These are phyloP conservation scores for Hydra vulgaris DNA, from an alignment of 30 jellyfish, hydroid and myxozoan species.

Conservation along the genomic window DNA sequence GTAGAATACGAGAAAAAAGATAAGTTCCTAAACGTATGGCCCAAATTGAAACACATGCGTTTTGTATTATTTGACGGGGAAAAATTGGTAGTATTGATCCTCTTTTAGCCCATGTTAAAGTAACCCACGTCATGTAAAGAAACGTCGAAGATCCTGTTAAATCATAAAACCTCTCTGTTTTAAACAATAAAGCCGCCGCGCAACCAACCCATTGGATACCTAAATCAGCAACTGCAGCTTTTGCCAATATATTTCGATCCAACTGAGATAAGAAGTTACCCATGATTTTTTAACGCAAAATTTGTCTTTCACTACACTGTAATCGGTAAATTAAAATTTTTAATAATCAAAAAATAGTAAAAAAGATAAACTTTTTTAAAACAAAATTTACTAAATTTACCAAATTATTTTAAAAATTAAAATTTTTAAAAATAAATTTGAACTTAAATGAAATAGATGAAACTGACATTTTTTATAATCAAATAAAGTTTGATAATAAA, in stretches of 20 bases:
- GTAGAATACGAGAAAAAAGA: constrained; percentile 57
- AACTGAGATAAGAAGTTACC: constrained; percentile 13
- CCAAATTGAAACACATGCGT: constrained; percentile 74
- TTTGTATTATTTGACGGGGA: constrained; percentile 69
- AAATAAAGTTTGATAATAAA: no score
- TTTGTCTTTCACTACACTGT: no score
- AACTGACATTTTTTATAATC: no score
- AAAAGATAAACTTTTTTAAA: no score
- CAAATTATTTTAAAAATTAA: no score
- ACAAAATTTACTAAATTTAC: no score
- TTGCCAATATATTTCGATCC: constrained; percentile 21
- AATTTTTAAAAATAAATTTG: no score
- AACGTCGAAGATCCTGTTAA: constrained; percentile 88
- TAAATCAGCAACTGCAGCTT: constrained; percentile 61
- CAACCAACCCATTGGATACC: constrained; percentile 78
- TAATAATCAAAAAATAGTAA: no score
- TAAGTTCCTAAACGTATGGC: constrained; percentile 79
- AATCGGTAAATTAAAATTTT: no score
- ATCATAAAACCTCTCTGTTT: constrained; percentile 82
- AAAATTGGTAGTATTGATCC: constrained; percentile 20
- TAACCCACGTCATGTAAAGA: constrained; percentile 68
- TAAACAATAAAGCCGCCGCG: constrained; percentile 59
- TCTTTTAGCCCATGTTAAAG: constrained; percentile 53
- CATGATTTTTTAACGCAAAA: background rate
- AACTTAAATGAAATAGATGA: no score